These are phyloP conservation scores for Leistus spinibarbis DNA, from an alignment of 2,888 invertebrate species.

Conservation along the genomic window DNA sequence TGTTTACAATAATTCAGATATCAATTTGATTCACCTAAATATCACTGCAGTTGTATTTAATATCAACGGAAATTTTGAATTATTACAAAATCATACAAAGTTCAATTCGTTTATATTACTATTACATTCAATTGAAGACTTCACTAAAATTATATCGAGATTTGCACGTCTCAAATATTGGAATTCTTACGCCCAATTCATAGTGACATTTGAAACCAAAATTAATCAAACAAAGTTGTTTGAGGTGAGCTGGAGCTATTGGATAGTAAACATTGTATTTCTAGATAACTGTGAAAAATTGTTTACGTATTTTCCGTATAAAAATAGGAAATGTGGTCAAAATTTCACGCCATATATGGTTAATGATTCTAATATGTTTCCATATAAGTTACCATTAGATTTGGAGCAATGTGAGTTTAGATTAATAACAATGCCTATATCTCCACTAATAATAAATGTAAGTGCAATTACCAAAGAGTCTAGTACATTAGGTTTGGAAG, in stretches of 20 bases:
- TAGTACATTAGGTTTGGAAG: conserved; percentile 5
- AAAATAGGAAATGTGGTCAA: conserved; percentile 12
- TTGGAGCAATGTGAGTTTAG: conserved; percentile 5
- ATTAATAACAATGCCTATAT: neutral
- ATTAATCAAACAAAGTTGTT: conserved; percentile 10
- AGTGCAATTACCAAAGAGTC: neutral
- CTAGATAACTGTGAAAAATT: neutral
- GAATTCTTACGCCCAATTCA: conserved; percentile 15
- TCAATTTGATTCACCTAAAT: neutral
- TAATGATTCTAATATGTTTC: too few species aligned
- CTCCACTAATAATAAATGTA: neutral
- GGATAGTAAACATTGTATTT: conserved; percentile 14
- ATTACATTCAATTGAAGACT: conserved; percentile 8
- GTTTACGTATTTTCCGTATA: conserved; percentile 21
- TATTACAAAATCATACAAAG: neutral
- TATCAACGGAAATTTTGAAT: neutral
- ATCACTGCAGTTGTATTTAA: neutral
- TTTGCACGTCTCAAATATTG: conserved; percentile 2
- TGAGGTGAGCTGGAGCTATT: conserved; percentile 19
- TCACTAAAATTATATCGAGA: neutral
- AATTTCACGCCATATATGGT: conserved; percentile 4
- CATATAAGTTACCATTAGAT: conserved; percentile 7
- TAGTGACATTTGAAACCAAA: neutral
- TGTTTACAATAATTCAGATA: neutral
- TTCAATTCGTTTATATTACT: conserved; percentile 6